Evolutionary conservation across 2,797 vertebrate species (phyloP).

Genomic region (Clarias platycephalus): DNA sequence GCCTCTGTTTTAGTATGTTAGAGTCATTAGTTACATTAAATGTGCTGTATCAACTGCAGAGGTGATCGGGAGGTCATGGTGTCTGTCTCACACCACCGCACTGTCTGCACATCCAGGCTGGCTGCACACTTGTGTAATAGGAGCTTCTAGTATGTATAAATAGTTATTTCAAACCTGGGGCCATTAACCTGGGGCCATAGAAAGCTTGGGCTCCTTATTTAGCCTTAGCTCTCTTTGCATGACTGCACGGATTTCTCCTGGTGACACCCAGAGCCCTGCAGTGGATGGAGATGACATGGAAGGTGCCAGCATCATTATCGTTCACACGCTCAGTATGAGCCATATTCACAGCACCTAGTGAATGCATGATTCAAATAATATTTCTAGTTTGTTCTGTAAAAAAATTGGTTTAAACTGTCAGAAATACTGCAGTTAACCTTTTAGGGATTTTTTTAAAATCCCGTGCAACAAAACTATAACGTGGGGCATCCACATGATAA

Average conservation of each 20-base stretch:
- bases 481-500: background rate
- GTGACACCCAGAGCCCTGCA: conserved; percentile 55
- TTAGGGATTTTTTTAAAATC: background rate
- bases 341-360: background rate
- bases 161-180: conserved; percentile 71
- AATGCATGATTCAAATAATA: background rate
- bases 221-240: conserved; percentile 53
- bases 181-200: conserved; percentile 56
- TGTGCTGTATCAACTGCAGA: conserved; percentile 66
- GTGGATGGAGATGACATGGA: conserved; percentile 9
- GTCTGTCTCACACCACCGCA: conserved; percentile 73
- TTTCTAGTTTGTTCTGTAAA: background rate
- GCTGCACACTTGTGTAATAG: conserved; percentile 76
- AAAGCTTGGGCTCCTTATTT: conserved; percentile 60
- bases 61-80: conserved; percentile 74
- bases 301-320: background rate
- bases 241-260: conserved; percentile 60
- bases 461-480: background rate
- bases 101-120: conserved; percentile 55
- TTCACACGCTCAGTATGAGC: background rate
- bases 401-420: background rate
- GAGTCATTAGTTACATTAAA: conserved; percentile 9
- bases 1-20: conserved; percentile 36
- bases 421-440: background rate
- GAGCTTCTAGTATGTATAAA: conserved; percentile 73